A percentile compares a stretch with the other conserved stretches of the same genome.
phyloP scores from a whole-genome alignment of 2,113 vertebrate species.

The Asarcornis scutulata region DNA sequence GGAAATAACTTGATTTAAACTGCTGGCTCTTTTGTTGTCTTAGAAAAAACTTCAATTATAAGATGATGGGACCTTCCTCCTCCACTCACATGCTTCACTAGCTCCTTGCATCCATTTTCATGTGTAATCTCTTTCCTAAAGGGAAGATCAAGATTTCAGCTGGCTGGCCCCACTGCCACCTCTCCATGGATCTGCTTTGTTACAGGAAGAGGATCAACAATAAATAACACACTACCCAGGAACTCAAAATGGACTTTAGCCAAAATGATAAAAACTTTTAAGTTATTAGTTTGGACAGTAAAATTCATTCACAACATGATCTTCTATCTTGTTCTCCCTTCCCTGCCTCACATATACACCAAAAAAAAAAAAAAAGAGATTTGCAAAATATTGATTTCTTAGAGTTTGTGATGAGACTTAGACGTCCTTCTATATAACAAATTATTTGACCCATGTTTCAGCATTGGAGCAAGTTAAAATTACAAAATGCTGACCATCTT shows the following conservation, averaged over 20 bases:
- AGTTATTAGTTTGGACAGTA: not conserved
- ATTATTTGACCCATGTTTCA: not conserved
- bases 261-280: not conserved
- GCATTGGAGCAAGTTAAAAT: not conserved
- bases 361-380: not conserved
- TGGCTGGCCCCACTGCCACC: not conserved
- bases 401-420: not conserved
- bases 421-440: not conserved
- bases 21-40: not conserved
- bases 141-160: not conserved
- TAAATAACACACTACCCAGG: not conserved
- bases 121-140: not conserved
- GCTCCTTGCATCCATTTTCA: not conserved
- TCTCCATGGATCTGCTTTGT: not conserved
- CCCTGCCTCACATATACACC: fast-evolving
- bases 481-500: not conserved
- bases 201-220: not conserved
- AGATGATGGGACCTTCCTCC: fast-evolving
- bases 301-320: not conserved
- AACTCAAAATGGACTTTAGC: not conserved
- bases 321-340: not conserved
- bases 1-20: not conserved
- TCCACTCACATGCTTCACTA: fast-evolving
- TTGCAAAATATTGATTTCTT: not conserved
- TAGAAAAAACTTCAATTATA: not conserved